Evolutionary conservation across 2,113 vertebrate species (phyloP), one percentile per base, ranked within the genome.

Genomic region (Accipiter cooperii): DNA sequence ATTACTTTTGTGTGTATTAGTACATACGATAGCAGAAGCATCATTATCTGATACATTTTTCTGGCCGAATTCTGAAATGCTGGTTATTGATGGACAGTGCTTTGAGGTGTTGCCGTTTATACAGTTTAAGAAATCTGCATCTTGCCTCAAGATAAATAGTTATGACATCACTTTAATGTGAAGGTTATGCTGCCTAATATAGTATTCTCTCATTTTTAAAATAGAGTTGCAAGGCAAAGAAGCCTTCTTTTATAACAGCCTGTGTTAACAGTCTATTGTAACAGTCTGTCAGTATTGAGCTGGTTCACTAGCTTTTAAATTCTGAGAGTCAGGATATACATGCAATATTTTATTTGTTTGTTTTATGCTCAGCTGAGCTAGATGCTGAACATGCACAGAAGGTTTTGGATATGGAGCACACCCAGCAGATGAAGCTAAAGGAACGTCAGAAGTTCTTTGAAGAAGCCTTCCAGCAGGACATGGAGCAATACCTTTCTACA

Each of bases 361-460:
- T 91, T 96, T 82, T 90, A 25, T 52, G 40, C 92, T 57, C 70
- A 99, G 99, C 98, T 98, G 99, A 99, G 96, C 98, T 99, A 9
- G 99, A 99, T 84, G 97, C 98, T 7, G 99, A 99, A 91, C 99
- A 99, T n/a, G 91, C 98, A 14, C 99, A 99, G 98, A 98, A 98
- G 92, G 99, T 98, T 38, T 97, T 98, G 15, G 99, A 99, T 26
- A 98, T 98, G 76, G 99, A 99, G 70, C 98, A 99, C 46, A 98
- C 98, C 34, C 99, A 98, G 81, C 98, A 99, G 93, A 97, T 98
- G 97, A 99, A 99, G 97, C 98, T 99, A 79, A 99, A 99, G 95
- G 99, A 99, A 54, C 98, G 99, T 58, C 99, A 99, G 98, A 99
- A 99, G 98, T 99, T 99, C 96, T 99, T 99, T 51, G 99, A 99